Evolutionary conservation across 2,888 invertebrate species (phyloP).

Genomic region (Lomographa bimaculata): DNA sequence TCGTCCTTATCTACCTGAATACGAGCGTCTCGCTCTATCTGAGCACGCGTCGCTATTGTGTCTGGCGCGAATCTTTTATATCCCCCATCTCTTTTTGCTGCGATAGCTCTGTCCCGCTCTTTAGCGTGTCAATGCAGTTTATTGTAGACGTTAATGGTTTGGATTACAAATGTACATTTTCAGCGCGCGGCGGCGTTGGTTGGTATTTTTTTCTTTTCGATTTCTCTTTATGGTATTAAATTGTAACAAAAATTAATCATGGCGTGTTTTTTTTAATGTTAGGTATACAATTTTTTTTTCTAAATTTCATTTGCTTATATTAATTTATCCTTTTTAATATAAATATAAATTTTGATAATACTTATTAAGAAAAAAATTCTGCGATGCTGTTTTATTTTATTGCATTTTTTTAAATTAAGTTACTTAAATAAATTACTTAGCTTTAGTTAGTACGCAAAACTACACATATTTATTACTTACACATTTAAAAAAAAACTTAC

Average conservation of each 20-base stretch:
- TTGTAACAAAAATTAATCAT: slow-evolving; percentile 69
- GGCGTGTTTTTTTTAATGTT: too few species aligned
- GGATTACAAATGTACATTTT: slow-evolving; percentile 83
- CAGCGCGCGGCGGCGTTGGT: slow-evolving; percentile 77
- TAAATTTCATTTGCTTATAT: too few species aligned
- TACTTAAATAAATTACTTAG: too few species aligned
- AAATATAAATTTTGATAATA: too few species aligned
- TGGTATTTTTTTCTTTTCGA: slow-evolving; percentile 67
- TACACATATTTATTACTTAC: too few species aligned
- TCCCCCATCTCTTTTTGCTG: slow-evolving; percentile 52
- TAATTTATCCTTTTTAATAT: too few species aligned
- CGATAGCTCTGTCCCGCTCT: slow-evolving; percentile 62
- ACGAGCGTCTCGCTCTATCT: slow-evolving; percentile 54
- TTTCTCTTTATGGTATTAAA: slow-evolving; percentile 76
- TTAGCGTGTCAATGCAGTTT: slow-evolving; percentile 79
- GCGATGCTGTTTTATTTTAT: too few species aligned
- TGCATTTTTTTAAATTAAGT: too few species aligned
- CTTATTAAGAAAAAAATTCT: too few species aligned
- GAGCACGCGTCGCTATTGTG: slow-evolving; percentile 80
- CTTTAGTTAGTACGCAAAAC: too few species aligned
- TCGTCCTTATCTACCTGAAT: slow-evolving; percentile 51
- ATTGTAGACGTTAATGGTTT: slow-evolving; percentile 81
- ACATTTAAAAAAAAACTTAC: too few species aligned
- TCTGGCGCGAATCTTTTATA: slow-evolving; percentile 63
- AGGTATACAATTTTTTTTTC: too few species aligned